Percentiles rank a stretch among this genome's conserved stretches.
Evolutionary conservation across 2,113 vertebrate genomes (phyloP).

Genomic region (Arothron firmamentum): DNA sequence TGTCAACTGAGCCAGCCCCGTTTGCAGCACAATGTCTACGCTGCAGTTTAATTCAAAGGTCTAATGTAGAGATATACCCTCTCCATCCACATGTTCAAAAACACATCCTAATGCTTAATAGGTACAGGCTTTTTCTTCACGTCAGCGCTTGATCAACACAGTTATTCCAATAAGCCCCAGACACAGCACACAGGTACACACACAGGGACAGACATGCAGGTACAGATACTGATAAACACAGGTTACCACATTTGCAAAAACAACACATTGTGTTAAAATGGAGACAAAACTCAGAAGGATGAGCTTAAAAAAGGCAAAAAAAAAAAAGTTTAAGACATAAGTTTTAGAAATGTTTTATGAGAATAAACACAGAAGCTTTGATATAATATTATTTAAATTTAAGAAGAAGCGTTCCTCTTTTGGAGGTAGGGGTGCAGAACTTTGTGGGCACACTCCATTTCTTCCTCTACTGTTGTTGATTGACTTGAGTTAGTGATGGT

Average conservation of each 20-base stretch:
- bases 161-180: slow-evolving; percentile 48
- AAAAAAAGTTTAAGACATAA: slow-evolving; percentile 61
- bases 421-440: slow-evolving; percentile 58
- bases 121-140: slow-evolving; percentile 46
- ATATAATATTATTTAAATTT: slow-evolving; percentile 81
- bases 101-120: slow-evolving; percentile 24
- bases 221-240: slow-evolving; percentile 51
- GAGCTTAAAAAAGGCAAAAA: slow-evolving; percentile 60
- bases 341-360: slow-evolving; percentile 83
- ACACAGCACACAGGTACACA: slow-evolving; percentile 53
- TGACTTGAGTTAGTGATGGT: slow-evolving; percentile 77
- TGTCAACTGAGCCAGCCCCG: slow-evolving; percentile 40
- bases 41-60: slow-evolving; percentile 42
- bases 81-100: slow-evolving; percentile 7
- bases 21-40: slow-evolving; percentile 58
- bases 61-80: slow-evolving; percentile 28
- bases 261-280: slow-evolving; percentile 54
- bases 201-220: slow-evolving; percentile 25
- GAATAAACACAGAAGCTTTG: slow-evolving; percentile 75
- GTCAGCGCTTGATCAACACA: slow-evolving; percentile 45
- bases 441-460: slow-evolving; percentile 60
- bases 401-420: slow-evolving; percentile 72
- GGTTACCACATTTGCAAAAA: slow-evolving; percentile 58
- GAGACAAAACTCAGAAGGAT: slow-evolving; percentile 44
- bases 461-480: slow-evolving; percentile 77